These are phyloP conservation scores for Mamestra brassicae DNA, from an alignment of 2,888 invertebrate species.

Conservation along the genomic window DNA sequence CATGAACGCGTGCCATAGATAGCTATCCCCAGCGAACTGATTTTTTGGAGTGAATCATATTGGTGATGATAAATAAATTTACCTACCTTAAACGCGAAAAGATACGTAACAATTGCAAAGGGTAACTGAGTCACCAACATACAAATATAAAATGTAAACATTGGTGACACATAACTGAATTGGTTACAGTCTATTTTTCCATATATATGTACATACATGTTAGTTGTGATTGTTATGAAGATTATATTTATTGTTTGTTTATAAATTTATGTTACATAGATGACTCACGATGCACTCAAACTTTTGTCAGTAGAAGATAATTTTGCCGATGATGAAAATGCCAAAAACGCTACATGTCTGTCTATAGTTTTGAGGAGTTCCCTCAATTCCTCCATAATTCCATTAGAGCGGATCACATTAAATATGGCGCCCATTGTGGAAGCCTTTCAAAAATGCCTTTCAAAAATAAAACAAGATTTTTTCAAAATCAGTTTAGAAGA, in stretches of 20 bases:
- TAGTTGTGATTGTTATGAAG: background rate
- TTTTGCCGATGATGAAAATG: no score
- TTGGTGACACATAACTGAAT: background rate
- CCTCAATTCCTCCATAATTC: no score
- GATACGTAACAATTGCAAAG: background rate
- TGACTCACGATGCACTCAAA: no score
- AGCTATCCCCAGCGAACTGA: constrained; percentile 1
- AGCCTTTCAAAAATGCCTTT: no score
- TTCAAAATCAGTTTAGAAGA: no score
- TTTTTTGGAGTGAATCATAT: background rate
- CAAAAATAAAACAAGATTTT: no score
- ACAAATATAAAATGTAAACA: background rate
- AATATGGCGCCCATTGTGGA: no score
- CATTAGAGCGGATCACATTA: no score
- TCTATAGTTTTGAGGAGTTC: no score
- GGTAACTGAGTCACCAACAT: background rate
- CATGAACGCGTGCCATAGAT: background rate
- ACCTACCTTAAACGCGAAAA: background rate
- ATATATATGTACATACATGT: background rate
- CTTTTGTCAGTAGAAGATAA: no score
- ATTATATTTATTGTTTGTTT: background rate
- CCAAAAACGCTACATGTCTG: no score
- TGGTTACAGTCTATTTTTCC: background rate
- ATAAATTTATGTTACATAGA: no score
- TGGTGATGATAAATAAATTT: background rate